Conservation (phyloP, 2,797 vertebrate species). For the Gallinago nigripennis region DNA sequence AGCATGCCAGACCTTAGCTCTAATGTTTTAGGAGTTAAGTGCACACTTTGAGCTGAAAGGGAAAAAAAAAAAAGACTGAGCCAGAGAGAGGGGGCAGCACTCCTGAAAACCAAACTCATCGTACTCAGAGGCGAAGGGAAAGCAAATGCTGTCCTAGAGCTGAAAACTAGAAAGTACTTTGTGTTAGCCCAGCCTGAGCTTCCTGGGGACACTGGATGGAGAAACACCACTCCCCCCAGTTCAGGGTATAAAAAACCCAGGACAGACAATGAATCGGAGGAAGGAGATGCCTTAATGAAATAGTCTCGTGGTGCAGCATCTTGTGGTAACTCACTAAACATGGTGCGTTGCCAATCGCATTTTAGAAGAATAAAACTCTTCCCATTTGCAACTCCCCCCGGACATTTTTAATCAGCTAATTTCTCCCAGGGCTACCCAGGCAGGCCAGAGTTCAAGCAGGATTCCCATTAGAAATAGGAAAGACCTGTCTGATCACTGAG, state of each 20-base stretch:
- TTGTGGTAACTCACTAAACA: neutral
- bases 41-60: neutral
- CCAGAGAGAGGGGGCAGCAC: neutral
- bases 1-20: neutral
- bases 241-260: neutral
- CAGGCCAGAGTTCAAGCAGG: conserved; percentile 33
- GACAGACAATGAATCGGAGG: neutral
- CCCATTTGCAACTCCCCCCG: neutral
- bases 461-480: conserved; percentile 53
- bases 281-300: neutral
- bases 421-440: conserved; percentile 27
- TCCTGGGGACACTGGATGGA: neutral
- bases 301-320: neutral
- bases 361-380: neutral
- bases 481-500: conserved; percentile 39
- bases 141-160: neutral
- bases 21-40: neutral
- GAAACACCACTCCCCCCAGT: neutral
- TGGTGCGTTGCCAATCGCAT: neutral
- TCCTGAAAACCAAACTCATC: neutral
- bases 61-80: neutral
- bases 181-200: neutral
- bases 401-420: conserved; percentile 50
- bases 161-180: neutral
- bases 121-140: neutral